Evolutionary conservation across 2,797 vertebrate genomes (phyloP), one percentile per base, ranked within the genome.

Genomic region (Chanos chanos): DNA sequence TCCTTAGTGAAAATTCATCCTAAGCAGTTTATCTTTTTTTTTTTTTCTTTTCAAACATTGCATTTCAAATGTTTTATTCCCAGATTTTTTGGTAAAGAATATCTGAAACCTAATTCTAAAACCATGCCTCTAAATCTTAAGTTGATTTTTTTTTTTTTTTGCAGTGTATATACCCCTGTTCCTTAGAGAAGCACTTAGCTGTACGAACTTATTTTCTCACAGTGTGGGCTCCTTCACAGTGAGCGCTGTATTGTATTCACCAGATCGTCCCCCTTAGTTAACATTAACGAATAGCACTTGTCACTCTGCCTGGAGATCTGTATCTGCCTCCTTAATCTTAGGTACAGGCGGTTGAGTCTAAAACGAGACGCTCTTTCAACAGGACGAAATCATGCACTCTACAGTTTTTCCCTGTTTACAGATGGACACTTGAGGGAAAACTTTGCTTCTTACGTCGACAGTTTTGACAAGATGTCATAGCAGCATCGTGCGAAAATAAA

Each of bases 361-460:
- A 96, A 96, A 92, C 86, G 84, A 92, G 87, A 84, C 88, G 82
- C 92, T 91, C 94, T 88, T 90, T 88, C 92, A 90, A 93, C 88
- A 91, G 93, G 87, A 94, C 91, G 92, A 93, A 92, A 92, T 91
- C 90, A 86, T 97, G 95, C 95, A 96, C 95, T 97, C 94, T 94
- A 96, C 90, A 91, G 92, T 94, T 95, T 44, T 94, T 95, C 94
- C 94, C 94, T 93, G 94, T 97, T 98, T 97, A 97, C 94, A 96
- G 91, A 89, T 85, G 87, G 90, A 90, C 90, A 76, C 89, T 93
- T 89, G 91, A 94, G 93, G 94, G 93, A 95, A 96, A 95, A n/a
- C 93, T 76, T 71, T 92, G 92, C 89, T 89, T 93, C 90, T 89
- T 89, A 92, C 88, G 85, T 87, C 87, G 88, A 89, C 87, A 81